Base-by-base conservation (phyloP, 2,113 vertebrate species). In the Dicaeum eximium region DNA sequence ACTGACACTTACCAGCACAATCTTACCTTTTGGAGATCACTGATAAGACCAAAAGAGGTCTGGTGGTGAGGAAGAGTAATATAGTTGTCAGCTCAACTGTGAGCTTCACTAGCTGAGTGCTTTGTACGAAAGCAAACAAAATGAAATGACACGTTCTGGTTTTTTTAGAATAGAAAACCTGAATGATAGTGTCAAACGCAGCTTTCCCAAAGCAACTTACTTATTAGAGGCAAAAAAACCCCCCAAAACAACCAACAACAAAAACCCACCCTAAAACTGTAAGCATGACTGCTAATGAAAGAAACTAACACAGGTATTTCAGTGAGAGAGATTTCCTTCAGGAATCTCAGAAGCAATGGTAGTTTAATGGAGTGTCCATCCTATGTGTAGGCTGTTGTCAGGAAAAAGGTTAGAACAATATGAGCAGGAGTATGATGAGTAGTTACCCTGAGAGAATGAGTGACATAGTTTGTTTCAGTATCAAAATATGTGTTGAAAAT, bases 301-400 rank as follows among this genome's bases (percentile, higher is more conserved):
- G 80, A 94, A 78, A 45, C 18, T 60, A 50, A 31, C 80, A 84
- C 20, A 70, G 51, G 53, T 86, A 51, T 92, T 83, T 86, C 38
- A 64, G 92, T 42, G 58, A 47, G 78, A 60, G 18, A 50, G 37
- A 81, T 70, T 88, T 92, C 37, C 33, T 96, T 23, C 75, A 74
- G 64, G 35, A 93, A 81, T 60, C 57, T 80, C 6, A 35, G 48
- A 67, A 69, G n/a, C 78, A 93, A 45, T n/a, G 22, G 20, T 7
- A 47, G 65, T 71, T 72, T 85, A 78, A 42, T 54, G 38, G 37
- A 57, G 31, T 40, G 50, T 45, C 57, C 71, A 45, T 27, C 62
- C 24, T 50, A 4, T 14, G 13, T 71, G 11, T 67, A 73, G 44
- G 33, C n/a, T 7, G 69, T 37, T 86, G 45, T 70, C 66, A 80